Conservation (phyloP, 2,888 invertebrate species). For the Boloria selene region DNA sequence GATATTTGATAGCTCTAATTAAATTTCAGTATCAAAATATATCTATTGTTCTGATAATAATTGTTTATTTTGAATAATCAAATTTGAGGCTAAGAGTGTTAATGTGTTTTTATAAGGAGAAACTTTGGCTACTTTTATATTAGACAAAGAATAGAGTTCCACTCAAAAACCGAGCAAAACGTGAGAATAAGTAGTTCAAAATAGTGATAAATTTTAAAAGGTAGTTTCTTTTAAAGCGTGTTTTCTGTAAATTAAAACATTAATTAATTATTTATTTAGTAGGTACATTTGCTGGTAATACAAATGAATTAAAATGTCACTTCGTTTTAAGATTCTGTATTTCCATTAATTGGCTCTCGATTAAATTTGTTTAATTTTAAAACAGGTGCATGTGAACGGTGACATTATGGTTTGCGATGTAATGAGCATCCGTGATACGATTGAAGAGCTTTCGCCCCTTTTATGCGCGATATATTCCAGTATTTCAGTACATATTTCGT, state of each 20-base stretch:
- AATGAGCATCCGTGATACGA: slow-evolving; percentile 3
- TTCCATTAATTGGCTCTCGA: background rate
- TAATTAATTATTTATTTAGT: no score
- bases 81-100: no score
- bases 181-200: no score
- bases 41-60: background rate
- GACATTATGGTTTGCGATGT: slow-evolving; percentile 2
- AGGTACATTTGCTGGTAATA: background rate
- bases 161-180: no score
- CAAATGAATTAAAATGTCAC: slow-evolving; percentile 1
- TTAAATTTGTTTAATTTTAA: slow-evolving; percentile 17
- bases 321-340: background rate
- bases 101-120: no score
- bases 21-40: slow-evolving; percentile 1
- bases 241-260: no score
- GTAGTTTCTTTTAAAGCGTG: no score
- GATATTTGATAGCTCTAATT: background rate
- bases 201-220: no score
- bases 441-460: slow-evolving; percentile 1
- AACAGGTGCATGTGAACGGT: slow-evolving; percentile 12
- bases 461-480: background rate
- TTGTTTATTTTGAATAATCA: no score
- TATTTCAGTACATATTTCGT: background rate
- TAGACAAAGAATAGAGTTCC: no score
- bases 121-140: no score